A percentile compares a stretch with the other conserved stretches of the same genome.
These are phyloP conservation scores for Cossypha heuglini DNA, from an alignment of 2,797 vertebrate genomes.

Conservation along the genomic window DNA sequence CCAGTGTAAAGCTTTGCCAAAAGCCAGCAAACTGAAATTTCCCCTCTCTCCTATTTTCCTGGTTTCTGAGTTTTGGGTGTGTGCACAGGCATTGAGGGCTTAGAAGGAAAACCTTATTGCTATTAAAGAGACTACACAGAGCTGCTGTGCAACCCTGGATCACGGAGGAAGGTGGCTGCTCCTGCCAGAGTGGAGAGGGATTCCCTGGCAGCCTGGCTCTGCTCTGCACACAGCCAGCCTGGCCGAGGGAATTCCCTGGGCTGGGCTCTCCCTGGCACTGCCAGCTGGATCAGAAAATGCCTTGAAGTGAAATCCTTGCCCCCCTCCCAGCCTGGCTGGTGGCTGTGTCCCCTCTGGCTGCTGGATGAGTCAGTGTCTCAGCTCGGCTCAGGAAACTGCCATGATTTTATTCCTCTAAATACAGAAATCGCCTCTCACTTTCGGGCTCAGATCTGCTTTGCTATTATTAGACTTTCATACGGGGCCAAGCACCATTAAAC, in stretches of 20 bases:
- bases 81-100: rapidly evolving
- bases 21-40: neutral
- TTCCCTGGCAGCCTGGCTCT: conserved; percentile 43
- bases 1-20: neutral
- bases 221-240: neutral
- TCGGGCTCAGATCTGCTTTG: neutral
- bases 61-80: neutral
- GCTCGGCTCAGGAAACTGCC: neutral
- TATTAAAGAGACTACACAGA: neutral
- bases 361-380: conserved; percentile 17
- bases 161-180: neutral
- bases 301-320: conserved; percentile 3
- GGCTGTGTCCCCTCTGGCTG: conserved; percentile 5
- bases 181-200: neutral
- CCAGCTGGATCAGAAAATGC: conserved; percentile 39
- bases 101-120: neutral
- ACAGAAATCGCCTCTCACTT: conserved; percentile 11
- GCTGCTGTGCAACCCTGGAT: neutral
- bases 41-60: neutral
- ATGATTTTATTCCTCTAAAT: conserved; percentile 21
- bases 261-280: conserved; percentile 30
- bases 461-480: conserved; percentile 42
- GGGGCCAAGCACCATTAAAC: conserved; percentile 48
- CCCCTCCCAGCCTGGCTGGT: neutral
- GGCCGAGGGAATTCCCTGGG: conserved; percentile 42